Base-by-base conservation (phyloP, 2,113 vertebrate species). In the Recurvirostra avosetta region DNA sequence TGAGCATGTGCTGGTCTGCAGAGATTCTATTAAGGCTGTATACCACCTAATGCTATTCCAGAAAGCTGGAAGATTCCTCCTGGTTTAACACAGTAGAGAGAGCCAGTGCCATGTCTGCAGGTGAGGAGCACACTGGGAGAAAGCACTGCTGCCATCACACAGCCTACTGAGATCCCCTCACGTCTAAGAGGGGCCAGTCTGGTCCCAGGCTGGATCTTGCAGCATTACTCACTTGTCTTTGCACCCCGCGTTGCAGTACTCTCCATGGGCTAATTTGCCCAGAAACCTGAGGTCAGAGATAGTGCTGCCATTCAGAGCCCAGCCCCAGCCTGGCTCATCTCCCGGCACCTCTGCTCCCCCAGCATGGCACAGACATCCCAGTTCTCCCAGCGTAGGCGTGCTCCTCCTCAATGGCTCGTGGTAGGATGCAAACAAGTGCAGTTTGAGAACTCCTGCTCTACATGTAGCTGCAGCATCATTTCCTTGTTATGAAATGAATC, bases 401-500 rank as follows among this genome's bases (percentile, higher is more conserved):
- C 13, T 73, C 59, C 34, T 83, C 34, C 71, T 83, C 8, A 2
- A 4, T 0, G 4, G 15, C 8, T 67, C 22, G 3, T 5, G 25
- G 76, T 41, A 41, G 23, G 47, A 66, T 38, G 41, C 11, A 94
- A 92, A 80, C 32, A 75, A 91, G 56, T 34, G n/a, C 23, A 71
- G 15, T 22, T 62, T 61, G 84, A 80, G 36, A 92, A 4, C 25
- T 74, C n/a, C 52, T 85, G 61, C 49, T 92, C 29, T 87, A 63
- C 40, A 17, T 58, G 17, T 58, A 93, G 38, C 17, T 49, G 27
- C 49, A 93, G 15, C 53, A 95, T 71, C 40, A 74, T 81, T 95
- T 95, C 73, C 55, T 76, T 81, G 14, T 88, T 92, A 58, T 71
- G 40, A 94, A 93, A 92, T 94, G 67, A 97, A 94, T 91, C 55